A percentile compares a stretch with the other conserved stretches of the same genome.
Evolutionary conservation across 1,140 invertebrate species (phyloP).

Genomic region (Drosophila ficusphila): DNA sequence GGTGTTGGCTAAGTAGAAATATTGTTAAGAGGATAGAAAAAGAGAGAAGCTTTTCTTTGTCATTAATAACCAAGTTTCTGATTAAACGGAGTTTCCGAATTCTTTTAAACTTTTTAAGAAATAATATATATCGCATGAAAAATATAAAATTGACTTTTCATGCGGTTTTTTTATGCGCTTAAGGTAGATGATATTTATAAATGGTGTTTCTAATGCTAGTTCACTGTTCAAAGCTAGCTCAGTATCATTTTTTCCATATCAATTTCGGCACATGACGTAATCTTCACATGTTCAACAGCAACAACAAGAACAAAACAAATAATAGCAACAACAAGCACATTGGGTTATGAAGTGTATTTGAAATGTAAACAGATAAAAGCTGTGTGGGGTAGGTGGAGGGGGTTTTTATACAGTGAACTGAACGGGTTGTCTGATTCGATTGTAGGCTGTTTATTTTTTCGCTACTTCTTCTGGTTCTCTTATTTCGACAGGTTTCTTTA

Average conservation of each 20-base stretch:
- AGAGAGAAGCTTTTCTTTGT: no score
- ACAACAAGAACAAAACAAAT: constrained; percentile 28
- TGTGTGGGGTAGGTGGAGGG: not conserved
- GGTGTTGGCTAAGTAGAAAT: not conserved
- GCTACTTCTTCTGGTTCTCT: constrained; percentile 25
- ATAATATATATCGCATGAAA: no score
- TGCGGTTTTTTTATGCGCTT: constrained; percentile 29
- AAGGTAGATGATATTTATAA: no score
- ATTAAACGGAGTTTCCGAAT: no score
- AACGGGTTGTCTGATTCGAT: constrained; percentile 22
- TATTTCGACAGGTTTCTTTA: constrained; percentile 22
- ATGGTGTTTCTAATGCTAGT: not conserved
- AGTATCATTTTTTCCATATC: constrained; percentile 63
- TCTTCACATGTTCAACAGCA: constrained; percentile 74
- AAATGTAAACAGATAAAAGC: constrained; percentile 75
- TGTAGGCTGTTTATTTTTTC: constrained; percentile 20
- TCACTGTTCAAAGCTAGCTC: not conserved
- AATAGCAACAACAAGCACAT: constrained; percentile 27
- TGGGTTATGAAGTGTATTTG: constrained; percentile 74
- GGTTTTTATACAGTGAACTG: constrained; percentile 7
- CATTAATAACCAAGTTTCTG: no score
- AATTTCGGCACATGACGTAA: constrained; percentile 81
- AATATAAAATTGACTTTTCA: constrained; percentile 19
- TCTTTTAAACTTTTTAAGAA: no score
- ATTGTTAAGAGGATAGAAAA: not conserved